These are phyloP conservation scores for Eulacestoma nigropectus DNA, from an alignment of 2,113 vertebrate species.

Conservation along the genomic window DNA sequence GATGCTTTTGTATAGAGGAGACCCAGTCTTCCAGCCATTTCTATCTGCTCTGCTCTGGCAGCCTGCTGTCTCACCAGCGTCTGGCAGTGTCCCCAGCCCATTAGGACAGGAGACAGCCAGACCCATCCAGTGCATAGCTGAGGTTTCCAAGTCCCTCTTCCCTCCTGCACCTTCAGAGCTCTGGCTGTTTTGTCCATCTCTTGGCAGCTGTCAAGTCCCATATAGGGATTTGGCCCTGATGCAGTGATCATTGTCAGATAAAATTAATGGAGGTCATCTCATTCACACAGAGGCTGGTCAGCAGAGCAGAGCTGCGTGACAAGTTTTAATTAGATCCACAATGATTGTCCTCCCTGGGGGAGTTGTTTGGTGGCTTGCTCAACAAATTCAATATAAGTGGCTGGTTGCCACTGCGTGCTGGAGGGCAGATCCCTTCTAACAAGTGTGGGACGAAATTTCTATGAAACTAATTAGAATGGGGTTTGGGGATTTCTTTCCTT, in stretches of 20 bases:
- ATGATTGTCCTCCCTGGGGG: neutral
- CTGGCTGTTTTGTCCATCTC: neutral
- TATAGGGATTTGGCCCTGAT: neutral
- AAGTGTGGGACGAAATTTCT: neutral
- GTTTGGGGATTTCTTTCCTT: neutral
- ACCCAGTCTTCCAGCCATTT: neutral
- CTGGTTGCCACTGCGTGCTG: rapidly evolving
- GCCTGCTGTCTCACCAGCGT: neutral
- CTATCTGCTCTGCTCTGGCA: neutral
- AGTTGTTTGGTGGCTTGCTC: neutral
- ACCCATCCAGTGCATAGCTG: neutral
- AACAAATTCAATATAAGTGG: neutral
- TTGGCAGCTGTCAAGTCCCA: rapidly evolving
- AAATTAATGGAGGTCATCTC: neutral
- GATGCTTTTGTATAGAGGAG: neutral
- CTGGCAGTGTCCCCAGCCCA: rapidly evolving
- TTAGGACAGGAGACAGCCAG: neutral
- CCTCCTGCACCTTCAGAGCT: neutral
- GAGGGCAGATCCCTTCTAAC: neutral
- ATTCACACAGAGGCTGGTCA: neutral
- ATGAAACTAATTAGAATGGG: neutral
- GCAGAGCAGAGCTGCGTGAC: neutral
- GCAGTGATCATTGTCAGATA: neutral
- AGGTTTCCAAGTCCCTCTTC: neutral
- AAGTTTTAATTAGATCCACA: slow-evolving; percentile 31